phyloP scores from a whole-genome alignment of 2,797 vertebrate genomes.

The Epinephelus coioides region DNA sequence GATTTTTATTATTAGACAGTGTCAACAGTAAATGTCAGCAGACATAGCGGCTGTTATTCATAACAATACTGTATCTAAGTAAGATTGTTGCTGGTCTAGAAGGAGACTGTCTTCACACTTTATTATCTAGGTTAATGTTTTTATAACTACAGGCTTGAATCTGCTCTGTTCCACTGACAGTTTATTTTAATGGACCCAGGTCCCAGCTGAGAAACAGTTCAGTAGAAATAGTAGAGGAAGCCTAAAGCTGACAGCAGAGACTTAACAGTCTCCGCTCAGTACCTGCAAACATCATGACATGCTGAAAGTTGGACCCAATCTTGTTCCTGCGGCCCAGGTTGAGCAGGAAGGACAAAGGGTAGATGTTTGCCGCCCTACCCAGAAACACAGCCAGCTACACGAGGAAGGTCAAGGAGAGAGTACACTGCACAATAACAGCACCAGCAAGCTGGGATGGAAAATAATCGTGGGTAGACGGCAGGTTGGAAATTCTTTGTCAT shows the following conservation, averaged over 20 bases:
- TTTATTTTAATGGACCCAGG: background rate
- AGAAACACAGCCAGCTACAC: conserved; percentile 94
- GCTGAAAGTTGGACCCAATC: conserved; percentile 94
- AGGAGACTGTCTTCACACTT: background rate
- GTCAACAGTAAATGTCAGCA: conserved; percentile 20
- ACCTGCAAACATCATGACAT: conserved; percentile 99
- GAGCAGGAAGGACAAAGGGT: conserved; percentile 95
- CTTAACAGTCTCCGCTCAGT: background rate
- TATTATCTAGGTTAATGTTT: background rate
- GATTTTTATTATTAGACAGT: conserved; percentile 3
- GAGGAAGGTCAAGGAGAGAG: conserved; percentile 74
- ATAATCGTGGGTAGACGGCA: background rate
- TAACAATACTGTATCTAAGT: conserved; percentile 2
- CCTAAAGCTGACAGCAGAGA: background rate
- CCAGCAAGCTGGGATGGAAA: conserved; percentile 3
- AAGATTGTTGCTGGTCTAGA: background rate
- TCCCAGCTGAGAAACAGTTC: background rate
- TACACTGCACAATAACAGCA: background rate
- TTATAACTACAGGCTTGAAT: conserved; percentile 2
- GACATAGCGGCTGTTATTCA: background rate
- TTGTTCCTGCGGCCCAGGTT: conserved; percentile 96
- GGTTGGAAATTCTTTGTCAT: conserved; percentile 6
- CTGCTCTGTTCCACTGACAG: background rate
- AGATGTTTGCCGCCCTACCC: conserved; percentile 97
- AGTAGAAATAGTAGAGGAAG: background rate